phyloP scores from a whole-genome alignment of 2,113 vertebrate genomes.

The Axis porcinus region DNA sequence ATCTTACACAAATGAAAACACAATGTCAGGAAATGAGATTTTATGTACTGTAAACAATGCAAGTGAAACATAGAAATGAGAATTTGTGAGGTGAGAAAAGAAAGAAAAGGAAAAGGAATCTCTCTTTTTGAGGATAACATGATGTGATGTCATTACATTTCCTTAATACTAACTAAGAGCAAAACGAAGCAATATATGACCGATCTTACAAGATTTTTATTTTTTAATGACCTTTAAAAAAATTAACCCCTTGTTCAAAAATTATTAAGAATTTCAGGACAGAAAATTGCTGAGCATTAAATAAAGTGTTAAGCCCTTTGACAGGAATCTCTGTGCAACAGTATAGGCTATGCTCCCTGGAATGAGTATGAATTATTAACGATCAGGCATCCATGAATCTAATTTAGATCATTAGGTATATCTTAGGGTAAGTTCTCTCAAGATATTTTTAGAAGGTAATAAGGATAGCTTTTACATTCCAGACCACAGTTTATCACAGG shows the following conservation, averaged over 20 bases:
- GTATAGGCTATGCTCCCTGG: no score
- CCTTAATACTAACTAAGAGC: neutral
- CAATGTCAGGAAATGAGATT: neutral
- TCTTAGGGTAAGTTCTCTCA: neutral
- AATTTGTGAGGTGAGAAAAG: neutral
- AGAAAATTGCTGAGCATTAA: neutral
- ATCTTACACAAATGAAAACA: conserved; percentile 37
- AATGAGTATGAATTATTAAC: neutral
- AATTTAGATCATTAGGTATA: neutral
- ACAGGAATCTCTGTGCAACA: neutral
- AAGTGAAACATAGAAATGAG: neutral
- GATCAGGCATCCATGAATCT: neutral
- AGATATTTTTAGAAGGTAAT: neutral
- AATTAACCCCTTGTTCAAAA: neutral
- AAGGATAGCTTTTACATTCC: neutral
- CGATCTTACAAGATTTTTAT: neutral
- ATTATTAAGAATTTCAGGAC: neutral
- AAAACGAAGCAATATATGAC: neutral
- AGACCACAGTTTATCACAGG: neutral
- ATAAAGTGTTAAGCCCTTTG: neutral
- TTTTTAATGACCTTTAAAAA: neutral
- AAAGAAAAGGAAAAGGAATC: neutral
- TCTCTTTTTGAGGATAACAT: neutral
- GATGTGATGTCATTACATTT: neutral
- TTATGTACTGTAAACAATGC: neutral